phyloP scores from a whole-genome alignment of 2,797 vertebrate genomes.

The Diplodus sargus region DNA sequence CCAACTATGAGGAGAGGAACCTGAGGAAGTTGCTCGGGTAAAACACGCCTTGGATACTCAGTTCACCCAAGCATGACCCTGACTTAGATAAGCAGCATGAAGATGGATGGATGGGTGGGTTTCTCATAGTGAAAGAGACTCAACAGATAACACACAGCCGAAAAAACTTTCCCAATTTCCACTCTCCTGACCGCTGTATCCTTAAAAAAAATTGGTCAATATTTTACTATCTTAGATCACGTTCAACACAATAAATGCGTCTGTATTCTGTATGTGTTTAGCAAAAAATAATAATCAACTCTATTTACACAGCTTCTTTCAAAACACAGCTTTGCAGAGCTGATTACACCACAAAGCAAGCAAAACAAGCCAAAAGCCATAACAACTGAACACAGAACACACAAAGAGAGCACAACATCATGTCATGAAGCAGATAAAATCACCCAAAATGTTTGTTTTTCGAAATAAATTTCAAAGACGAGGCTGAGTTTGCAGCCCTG shows the following conservation, averaged over 20 bases:
- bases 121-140: conserved; percentile 22
- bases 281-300: too few relatives aligned
- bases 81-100: conserved; percentile 25
- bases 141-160: background rate
- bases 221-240: background rate
- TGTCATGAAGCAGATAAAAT: too few relatives aligned
- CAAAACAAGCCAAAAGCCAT: too few relatives aligned
- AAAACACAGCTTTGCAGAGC: too few relatives aligned
- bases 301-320: too few relatives aligned
- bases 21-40: conserved; percentile 38
- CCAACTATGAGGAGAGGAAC: conserved; percentile 43
- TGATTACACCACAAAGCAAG: too few relatives aligned
- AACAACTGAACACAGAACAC: too few relatives aligned
- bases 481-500: too few relatives aligned
- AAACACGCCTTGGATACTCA: conserved; percentile 38
- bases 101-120: conserved; percentile 31
- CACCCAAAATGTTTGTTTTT: too few relatives aligned
- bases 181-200: background rate
- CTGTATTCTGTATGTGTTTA: background rate
- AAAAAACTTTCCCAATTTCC: background rate
- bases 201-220: background rate
- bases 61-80: conserved; percentile 28
- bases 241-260: background rate
- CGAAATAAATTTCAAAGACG: too few relatives aligned
- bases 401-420: too few relatives aligned